phyloP scores from a whole-genome alignment of 1,140 invertebrate genomes.

The Diplogasteroides magnus region DNA sequence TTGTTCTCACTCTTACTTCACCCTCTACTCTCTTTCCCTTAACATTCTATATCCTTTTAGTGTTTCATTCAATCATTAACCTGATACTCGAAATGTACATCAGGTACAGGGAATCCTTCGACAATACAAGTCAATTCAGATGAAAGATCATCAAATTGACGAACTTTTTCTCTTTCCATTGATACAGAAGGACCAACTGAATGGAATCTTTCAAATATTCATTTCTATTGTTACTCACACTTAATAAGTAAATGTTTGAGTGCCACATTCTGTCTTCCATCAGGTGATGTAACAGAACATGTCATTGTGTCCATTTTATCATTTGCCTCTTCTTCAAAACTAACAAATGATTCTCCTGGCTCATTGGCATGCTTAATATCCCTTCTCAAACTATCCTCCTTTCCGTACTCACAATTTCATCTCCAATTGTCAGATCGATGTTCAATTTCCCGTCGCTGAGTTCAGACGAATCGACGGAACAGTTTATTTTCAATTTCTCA shows the following conservation, averaged over 20 bases:
- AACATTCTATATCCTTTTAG: neutral
- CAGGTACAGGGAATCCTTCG: slow-evolving; percentile 10
- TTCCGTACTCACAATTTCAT: slow-evolving; percentile 4
- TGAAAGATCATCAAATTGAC: slow-evolving; percentile 18
- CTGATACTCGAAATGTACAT: slow-evolving; percentile 21
- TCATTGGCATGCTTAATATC: slow-evolving; percentile 21
- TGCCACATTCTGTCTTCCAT: slow-evolving; percentile 24
- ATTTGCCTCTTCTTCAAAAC: slow-evolving; percentile 12
- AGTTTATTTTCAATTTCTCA: slow-evolving; percentile 17
- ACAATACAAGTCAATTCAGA: slow-evolving; percentile 17
- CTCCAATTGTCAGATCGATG: slow-evolving; percentile 23
- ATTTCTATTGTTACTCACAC: neutral
- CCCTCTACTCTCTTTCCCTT: neutral
- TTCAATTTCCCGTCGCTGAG: slow-evolving; percentile 18
- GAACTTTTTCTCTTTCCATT: slow-evolving; percentile 10
- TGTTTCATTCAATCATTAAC: slow-evolving; percentile 12
- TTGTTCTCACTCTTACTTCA: neutral
- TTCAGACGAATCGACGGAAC: slow-evolving; percentile 7
- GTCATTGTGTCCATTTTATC: slow-evolving; percentile 18
- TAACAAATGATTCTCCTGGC: slow-evolving; percentile 16
- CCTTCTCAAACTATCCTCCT: too few species aligned
- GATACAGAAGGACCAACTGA: slow-evolving; percentile 3
- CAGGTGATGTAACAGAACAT: slow-evolving; percentile 20
- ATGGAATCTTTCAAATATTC: too few species aligned
- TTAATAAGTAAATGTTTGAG: slow-evolving; percentile 17